Evolutionary conservation across 2,113 vertebrate species (phyloP).

Genomic region (Coptodon bakossiorum): DNA sequence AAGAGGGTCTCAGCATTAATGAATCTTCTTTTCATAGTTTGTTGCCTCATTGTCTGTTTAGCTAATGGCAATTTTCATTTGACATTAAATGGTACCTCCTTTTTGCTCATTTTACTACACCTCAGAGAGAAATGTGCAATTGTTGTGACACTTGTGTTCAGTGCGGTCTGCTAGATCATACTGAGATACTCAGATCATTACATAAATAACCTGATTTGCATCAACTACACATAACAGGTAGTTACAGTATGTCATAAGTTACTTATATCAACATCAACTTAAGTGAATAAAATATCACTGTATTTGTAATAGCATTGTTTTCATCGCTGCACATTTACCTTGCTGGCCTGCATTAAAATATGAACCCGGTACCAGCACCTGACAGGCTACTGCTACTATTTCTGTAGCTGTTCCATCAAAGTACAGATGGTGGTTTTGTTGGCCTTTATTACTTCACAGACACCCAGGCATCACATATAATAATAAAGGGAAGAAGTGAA

Average conservation of each 20-base stretch:
- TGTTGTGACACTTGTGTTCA: neutral
- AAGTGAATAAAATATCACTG: neutral
- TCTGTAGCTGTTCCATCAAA: neutral
- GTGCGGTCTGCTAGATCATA: neutral
- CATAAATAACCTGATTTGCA: neutral
- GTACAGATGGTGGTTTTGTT: neutral
- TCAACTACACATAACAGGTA: neutral
- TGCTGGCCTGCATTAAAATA: neutral
- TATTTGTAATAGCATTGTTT: neutral
- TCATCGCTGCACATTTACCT: neutral
- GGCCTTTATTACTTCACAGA: conserved; percentile 8
- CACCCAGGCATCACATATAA: conserved; percentile 1
- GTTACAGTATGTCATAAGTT: neutral
- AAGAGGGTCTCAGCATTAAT: neutral
- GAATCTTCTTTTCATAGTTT: neutral
- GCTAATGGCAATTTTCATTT: neutral
- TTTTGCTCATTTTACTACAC: neutral
- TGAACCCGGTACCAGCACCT: neutral
- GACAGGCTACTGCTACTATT: neutral
- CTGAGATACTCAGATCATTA: neutral
- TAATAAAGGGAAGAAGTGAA: conserved; percentile 35
- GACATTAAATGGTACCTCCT: neutral
- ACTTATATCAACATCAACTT: neutral
- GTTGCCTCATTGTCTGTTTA: neutral
- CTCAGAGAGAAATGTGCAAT: neutral